These are phyloP conservation scores for Andrena cerasifolii DNA, from an alignment of 1,140 invertebrate species.

Conservation along the genomic window DNA sequence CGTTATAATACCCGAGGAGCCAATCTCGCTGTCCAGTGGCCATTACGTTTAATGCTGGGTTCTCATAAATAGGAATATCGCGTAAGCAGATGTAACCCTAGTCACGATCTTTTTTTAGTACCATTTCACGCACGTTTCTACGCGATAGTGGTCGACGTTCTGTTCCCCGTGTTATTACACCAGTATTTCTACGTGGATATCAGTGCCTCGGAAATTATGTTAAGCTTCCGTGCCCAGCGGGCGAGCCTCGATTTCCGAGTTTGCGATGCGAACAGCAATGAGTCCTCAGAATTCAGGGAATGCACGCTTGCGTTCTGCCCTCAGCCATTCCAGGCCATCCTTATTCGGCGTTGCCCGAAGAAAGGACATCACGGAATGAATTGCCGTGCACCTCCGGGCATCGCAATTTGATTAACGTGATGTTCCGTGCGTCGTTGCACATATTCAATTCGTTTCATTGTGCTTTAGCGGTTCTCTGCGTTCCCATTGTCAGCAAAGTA, in stretches of 20 bases:
- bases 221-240: not conserved
- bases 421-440: not conserved
- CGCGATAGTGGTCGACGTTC: not conserved
- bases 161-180: slow-evolving; percentile 18
- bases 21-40: slow-evolving; percentile 2
- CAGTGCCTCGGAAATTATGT: not conserved
- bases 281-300: slow-evolving; percentile 21
- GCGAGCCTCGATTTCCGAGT: slow-evolving; percentile 10
- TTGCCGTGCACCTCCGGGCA: not conserved
- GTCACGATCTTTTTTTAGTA: not conserved
- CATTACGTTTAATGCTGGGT: slow-evolving; percentile 16
- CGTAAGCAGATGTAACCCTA: not conserved
- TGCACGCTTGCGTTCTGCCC: slow-evolving; percentile 7
- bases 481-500: too few species aligned
- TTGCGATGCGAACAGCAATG: not conserved
- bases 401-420: slow-evolving; percentile 19
- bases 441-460: not conserved
- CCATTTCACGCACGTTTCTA: not conserved
- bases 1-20: not conserved
- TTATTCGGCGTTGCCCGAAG: not conserved
- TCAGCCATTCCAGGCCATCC: not conserved
- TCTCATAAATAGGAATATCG: not conserved
- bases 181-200: not conserved
- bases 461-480: too few species aligned
- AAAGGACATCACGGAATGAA: slow-evolving; percentile 12